Percentiles rank a stretch among this genome's conserved stretches.
Evolutionary conservation across 2,888 invertebrate species (phyloP).

Genomic region (Ecdyonurus torrentis): DNA sequence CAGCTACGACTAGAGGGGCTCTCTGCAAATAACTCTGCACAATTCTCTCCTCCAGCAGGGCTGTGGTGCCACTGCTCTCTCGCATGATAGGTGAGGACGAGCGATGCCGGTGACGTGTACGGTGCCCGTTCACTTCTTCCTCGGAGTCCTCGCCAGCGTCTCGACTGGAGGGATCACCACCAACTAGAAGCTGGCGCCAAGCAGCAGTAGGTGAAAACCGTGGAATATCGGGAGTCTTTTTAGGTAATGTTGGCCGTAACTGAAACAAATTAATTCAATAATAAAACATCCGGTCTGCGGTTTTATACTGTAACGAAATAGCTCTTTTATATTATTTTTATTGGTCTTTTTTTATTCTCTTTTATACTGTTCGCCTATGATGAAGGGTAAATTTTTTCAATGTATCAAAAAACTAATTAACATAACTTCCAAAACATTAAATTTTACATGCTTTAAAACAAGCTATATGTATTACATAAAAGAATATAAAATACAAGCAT

Average conservation of each 20-base stretch:
- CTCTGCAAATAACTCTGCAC: constrained; percentile 26
- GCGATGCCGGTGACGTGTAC: neutral
- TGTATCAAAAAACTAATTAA: too few species aligned
- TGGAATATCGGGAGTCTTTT: constrained; percentile 57
- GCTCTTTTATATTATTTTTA: too few species aligned
- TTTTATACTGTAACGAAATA: too few species aligned
- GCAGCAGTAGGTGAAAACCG: constrained; percentile 70
- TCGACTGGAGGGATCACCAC: constrained; percentile 5
- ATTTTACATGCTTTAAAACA: too few species aligned
- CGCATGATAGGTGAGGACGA: neutral
- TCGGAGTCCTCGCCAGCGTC: constrained; percentile 18
- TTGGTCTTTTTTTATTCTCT: too few species aligned
- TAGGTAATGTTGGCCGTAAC: constrained; percentile 60
- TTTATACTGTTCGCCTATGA: too few species aligned
- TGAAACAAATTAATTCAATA: too few species aligned
- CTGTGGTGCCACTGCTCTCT: constrained; percentile 19
- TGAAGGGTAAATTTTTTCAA: too few species aligned
- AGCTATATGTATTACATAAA: too few species aligned
- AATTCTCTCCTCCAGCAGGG: constrained; percentile 34
- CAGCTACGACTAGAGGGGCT: constrained; percentile 4
- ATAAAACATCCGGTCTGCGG: too few species aligned
- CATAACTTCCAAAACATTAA: too few species aligned
- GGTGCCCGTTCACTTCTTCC: constrained; percentile 17
- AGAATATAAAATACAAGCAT: too few species aligned
- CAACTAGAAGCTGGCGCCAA: constrained; percentile 48